Evolutionary conservation across 2,888 invertebrate genomes (phyloP).

Genomic region (Quadroppia sp.): DNA sequence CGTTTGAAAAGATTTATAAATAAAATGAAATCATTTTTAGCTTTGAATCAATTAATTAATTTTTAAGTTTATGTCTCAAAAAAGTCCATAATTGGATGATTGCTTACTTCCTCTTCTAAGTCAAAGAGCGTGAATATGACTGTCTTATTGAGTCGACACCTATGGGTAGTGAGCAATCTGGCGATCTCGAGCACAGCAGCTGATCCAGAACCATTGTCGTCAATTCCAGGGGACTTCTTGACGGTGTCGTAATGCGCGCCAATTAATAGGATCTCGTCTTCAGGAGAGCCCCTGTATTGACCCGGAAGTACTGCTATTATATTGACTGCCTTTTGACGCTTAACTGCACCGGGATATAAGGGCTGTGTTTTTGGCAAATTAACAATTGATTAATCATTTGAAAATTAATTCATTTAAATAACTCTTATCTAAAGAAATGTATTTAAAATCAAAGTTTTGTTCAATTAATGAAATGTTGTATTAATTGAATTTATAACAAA

Average conservation of each 20-base stretch:
- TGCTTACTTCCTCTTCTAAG: slow-evolving; percentile 51
- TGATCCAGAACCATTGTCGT: slow-evolving; percentile 53
- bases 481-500: too few species aligned
- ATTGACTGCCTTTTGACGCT: slow-evolving; percentile 49
- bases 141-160: slow-evolving; percentile 48
- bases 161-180: slow-evolving; percentile 48
- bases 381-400: too few species aligned
- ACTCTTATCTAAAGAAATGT: not conserved
- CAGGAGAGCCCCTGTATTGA: slow-evolving; percentile 50
- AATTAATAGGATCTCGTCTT: slow-evolving; percentile 51
- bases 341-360: slow-evolving; percentile 24
- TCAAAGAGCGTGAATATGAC: slow-evolving; percentile 54
- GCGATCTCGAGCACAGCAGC: slow-evolving; percentile 52
- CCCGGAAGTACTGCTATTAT: slow-evolving; percentile 52
- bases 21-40: not conserved
- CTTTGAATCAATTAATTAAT: slow-evolving; percentile 12
- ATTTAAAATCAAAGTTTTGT: too few species aligned
- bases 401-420: not conserved
- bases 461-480: too few species aligned
- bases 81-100: slow-evolving; percentile 13
- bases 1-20: not conserved
- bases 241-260: slow-evolving; percentile 54
- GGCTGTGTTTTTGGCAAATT: too few species aligned
- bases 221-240: slow-evolving; percentile 48
- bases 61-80: too few species aligned